Conservation (phyloP, 2,113 vertebrate species). For the Cinclus mexicanus region DNA sequence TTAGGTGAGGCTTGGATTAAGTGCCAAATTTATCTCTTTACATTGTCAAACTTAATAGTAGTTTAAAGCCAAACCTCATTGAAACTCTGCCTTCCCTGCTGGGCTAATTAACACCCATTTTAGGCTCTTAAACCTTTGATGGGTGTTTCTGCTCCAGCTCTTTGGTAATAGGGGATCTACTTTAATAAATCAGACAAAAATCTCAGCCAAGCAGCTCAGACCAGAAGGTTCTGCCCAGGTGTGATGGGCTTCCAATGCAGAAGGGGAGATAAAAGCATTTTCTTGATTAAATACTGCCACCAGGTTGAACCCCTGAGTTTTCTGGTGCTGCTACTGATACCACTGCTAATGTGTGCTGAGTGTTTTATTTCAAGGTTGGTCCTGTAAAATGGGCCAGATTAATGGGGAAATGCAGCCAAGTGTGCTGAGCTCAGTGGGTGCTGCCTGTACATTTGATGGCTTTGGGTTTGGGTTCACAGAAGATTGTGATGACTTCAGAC, state of each 20-base stretch:
- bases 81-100: slow-evolving; percentile 66
- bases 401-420: neutral
- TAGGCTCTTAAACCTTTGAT: slow-evolving; percentile 69
- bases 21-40: slow-evolving; percentile 64
- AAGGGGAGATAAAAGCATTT: slow-evolving; percentile 10
- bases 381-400: neutral
- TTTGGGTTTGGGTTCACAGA: neutral
- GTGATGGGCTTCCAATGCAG: neutral
- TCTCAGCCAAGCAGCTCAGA: rapidly evolving
- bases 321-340: neutral
- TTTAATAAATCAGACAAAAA: slow-evolving; percentile 63
- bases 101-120: slow-evolving; percentile 75
- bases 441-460: neutral
- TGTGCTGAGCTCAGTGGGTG: neutral
- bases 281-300: slow-evolving; percentile 32
- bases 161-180: neutral
- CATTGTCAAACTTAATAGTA: slow-evolving; percentile 69
- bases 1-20: slow-evolving; percentile 52
- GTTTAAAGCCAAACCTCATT: slow-evolving; percentile 70
- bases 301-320: neutral
- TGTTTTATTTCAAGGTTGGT: neutral
- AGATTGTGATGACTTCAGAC: rapidly evolving
- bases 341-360: neutral
- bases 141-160: slow-evolving; percentile 61
- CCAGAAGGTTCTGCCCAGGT: neutral